phyloP scores from a whole-genome alignment of 2,797 vertebrate species.

The Notoglanidium macrostoma region DNA sequence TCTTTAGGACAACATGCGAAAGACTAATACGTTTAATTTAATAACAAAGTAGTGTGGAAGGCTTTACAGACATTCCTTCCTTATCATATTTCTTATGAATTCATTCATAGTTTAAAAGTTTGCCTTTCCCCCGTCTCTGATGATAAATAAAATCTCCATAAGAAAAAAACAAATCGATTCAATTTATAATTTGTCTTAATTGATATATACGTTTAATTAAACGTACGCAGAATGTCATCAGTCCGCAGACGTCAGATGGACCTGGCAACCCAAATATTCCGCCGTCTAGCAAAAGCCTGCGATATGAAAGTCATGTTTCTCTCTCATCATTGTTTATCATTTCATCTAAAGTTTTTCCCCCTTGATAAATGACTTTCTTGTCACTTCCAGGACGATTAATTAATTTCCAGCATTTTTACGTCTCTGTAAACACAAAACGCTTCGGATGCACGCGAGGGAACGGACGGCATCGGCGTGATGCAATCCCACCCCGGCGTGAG shows the following conservation, averaged over 20 bases:
- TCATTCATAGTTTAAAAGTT: background rate
- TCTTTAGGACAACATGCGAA: background rate
- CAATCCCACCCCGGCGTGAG: background rate
- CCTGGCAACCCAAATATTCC: background rate
- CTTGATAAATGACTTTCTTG: slow-evolving; percentile 3
- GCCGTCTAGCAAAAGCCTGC: background rate
- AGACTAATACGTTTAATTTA: background rate
- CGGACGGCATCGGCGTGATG: background rate
- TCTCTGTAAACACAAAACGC: background rate
- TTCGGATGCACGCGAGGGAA: background rate
- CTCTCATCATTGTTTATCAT: background rate
- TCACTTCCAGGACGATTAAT: background rate
- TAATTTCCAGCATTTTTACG: background rate
- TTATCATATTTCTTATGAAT: background rate
- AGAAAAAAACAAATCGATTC: background rate
- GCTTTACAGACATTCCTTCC: background rate
- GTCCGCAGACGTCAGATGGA: background rate
- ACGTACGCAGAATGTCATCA: background rate
- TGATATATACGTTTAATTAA: background rate
- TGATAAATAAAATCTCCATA: background rate
- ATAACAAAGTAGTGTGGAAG: background rate
- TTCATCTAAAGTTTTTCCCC: background rate
- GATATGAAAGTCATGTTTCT: background rate
- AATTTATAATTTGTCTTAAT: background rate
- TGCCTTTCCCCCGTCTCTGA: background rate